These are phyloP conservation scores for Caerostris extrusa DNA, from an alignment of 1,140 invertebrate genomes.

Conservation along the genomic window DNA sequence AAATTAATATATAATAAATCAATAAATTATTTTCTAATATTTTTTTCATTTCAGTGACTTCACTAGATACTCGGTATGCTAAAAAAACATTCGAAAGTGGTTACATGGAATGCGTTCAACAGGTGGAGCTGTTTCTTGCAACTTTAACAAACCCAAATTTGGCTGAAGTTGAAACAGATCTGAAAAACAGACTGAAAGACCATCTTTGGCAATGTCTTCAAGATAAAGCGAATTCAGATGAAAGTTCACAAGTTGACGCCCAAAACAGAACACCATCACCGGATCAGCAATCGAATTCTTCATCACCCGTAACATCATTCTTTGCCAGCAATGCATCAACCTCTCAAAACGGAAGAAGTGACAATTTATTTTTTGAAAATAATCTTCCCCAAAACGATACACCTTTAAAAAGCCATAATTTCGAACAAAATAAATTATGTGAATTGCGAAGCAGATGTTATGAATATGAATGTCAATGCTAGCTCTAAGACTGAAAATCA, in stretches of 20 bases:
- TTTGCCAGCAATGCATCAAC: neutral
- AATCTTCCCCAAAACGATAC: neutral
- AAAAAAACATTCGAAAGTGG: constrained; percentile 69
- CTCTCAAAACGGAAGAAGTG: neutral
- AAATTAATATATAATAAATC: too few relatives aligned
- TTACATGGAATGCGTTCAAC: constrained; percentile 51
- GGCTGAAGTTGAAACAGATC: neutral
- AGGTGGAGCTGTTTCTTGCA: constrained; percentile 67
- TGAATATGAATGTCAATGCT: neutral
- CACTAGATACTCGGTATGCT: neutral
- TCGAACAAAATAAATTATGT: neutral
- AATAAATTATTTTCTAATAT: too few relatives aligned
- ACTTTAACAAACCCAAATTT: constrained; percentile 34
- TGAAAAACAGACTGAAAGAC: constrained; percentile 52
- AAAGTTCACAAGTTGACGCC: neutral
- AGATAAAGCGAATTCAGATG: neutral
- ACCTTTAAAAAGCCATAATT: neutral
- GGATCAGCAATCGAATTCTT: too few relatives aligned
- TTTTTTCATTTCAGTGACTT: constrained; percentile 1
- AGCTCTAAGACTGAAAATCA: neutral
- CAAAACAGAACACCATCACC: neutral
- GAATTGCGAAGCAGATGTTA: neutral
- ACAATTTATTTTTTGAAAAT: neutral
- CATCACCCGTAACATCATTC: neutral
- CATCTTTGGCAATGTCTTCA: constrained; percentile 49